Evolutionary conservation across 2,113 vertebrate genomes (phyloP).

Genomic region (Lycocorax pyrrhopterus): DNA sequence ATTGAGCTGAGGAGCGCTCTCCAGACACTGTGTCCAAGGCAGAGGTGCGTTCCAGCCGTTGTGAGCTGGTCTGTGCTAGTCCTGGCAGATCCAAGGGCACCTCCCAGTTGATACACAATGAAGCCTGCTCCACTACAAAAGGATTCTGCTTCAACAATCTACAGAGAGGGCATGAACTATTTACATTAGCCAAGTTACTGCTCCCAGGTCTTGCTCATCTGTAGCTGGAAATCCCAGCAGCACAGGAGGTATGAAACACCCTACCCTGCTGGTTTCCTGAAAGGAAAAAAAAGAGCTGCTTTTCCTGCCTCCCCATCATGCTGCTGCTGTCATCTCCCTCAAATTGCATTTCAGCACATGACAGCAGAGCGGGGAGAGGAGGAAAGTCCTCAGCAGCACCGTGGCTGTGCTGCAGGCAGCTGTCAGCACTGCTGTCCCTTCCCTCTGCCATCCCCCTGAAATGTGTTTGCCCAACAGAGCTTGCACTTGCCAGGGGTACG

Average conservation of each 20-base stretch:
- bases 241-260: background rate
- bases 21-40: background rate
- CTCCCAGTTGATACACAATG: slow-evolving; percentile 33
- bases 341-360: background rate
- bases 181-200: background rate
- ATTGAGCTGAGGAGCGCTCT: background rate
- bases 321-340: slow-evolving; percentile 8
- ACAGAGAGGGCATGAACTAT: background rate
- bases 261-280: background rate
- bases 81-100: background rate
- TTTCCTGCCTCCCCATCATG: background rate
- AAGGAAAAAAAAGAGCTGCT: background rate
- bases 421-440: background rate
- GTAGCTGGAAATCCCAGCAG: background rate
- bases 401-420: background rate
- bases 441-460: background rate
- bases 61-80: background rate
- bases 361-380: background rate
- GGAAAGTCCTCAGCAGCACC: background rate
- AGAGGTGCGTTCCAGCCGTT: background rate
- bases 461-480: background rate
- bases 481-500: background rate
- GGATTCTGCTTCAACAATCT: background rate
- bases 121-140: background rate
- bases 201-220: background rate